Evolutionary conservation across 2,113 vertebrate genomes (phyloP).

Genomic region (Leucoraja erinaceus): DNA sequence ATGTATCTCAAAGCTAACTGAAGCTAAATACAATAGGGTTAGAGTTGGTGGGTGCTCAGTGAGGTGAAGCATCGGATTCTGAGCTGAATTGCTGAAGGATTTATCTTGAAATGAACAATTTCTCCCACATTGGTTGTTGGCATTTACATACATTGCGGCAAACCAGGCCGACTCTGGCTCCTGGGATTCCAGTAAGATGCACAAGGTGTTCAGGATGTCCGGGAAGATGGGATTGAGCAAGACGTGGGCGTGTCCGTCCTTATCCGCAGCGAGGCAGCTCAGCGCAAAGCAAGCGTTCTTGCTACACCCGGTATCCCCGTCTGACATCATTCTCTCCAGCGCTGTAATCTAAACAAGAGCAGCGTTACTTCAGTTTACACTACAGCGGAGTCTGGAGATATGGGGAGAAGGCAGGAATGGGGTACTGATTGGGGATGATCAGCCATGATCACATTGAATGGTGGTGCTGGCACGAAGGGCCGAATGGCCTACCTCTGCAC

Average conservation of each 20-base stretch:
- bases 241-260: slow-evolving; percentile 46
- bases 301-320: slow-evolving; percentile 43
- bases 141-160: slow-evolving; percentile 48
- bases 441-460: too few relatives aligned
- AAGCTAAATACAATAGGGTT: too few relatives aligned
- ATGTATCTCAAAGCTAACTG: too few relatives aligned
- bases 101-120: neutral
- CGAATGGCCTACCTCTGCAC: too few relatives aligned
- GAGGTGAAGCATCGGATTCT: too few relatives aligned
- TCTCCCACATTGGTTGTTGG: too few relatives aligned
- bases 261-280: slow-evolving; percentile 48
- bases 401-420: too few relatives aligned
- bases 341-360: slow-evolving; percentile 40
- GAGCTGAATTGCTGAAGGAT: too few relatives aligned
- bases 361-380: neutral
- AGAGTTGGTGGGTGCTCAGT: too few relatives aligned
- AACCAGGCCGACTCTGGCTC: slow-evolving; percentile 51
- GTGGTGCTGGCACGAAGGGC: too few relatives aligned
- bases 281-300: slow-evolving; percentile 52
- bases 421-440: too few relatives aligned
- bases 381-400: too few relatives aligned
- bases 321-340: slow-evolving; percentile 46
- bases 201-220: slow-evolving; percentile 44
- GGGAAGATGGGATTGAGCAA: slow-evolving; percentile 43
- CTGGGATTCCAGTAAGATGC: slow-evolving; percentile 43